Percentiles rank a stretch among this genome's conserved stretches.
Evolutionary conservation across 1,140 invertebrate species (phyloP).

Genomic region (Harpegnathos saltator): DNA sequence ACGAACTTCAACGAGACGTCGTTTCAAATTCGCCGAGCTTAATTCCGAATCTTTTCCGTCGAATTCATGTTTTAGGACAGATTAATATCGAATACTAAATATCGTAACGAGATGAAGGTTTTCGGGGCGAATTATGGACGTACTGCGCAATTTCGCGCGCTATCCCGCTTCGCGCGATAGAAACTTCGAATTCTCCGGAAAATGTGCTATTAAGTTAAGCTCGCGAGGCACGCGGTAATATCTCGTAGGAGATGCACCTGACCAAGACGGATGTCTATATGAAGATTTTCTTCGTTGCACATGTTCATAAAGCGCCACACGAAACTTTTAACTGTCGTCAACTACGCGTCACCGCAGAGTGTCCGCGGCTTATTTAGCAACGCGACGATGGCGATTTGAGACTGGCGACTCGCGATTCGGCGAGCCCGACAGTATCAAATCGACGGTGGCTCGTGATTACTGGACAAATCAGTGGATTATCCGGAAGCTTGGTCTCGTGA

Average conservation of each 20-base stretch:
- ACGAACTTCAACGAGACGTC: conserved; percentile 42
- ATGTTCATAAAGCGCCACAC: neutral
- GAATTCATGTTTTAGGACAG: conserved; percentile 9
- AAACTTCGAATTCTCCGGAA: neutral
- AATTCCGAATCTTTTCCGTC: conserved; percentile 11
- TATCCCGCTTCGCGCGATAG: neutral
- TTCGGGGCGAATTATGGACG: neutral
- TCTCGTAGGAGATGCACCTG: conserved; percentile 1
- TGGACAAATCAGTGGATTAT: conserved; percentile 56
- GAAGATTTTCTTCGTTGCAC: neutral
- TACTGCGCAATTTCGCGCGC: neutral
- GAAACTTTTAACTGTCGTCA: neutral
- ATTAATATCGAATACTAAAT: conserved; percentile 20
- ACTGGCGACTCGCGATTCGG: neutral
- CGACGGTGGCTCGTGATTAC: conserved; percentile 47
- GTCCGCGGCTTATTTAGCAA: neutral
- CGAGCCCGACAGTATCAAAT: neutral
- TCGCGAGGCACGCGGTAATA: too few species aligned
- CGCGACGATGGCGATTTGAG: neutral
- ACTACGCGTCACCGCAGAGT: neutral
- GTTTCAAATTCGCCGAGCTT: conserved; percentile 34
- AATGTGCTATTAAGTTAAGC: neutral
- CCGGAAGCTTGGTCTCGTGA: conserved; percentile 36
- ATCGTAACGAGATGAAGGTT: neutral
- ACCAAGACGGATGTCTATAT: neutral